Base-by-base conservation (phyloP, 1,140 invertebrate genomes). In the Saccostrea echinata region DNA sequence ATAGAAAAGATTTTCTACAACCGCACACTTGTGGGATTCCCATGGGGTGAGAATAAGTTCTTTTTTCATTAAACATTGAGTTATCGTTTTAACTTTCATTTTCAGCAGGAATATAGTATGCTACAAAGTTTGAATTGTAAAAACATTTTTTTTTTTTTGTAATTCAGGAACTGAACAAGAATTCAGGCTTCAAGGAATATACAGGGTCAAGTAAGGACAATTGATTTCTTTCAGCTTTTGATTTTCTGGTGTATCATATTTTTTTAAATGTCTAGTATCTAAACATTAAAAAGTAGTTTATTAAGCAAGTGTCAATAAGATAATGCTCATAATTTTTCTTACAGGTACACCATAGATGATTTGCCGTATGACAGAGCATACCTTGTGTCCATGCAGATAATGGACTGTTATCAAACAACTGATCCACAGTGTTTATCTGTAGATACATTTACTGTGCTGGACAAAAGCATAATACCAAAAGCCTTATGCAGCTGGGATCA, bases 1-100 rank as follows among this genome's bases (percentile, higher is more conserved):
- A 80, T 88, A 30, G 89, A 90, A 68, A 86, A 84, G 24, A 43
- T 83, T 4, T 87, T 82, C 53, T 81, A 87, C 55, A 87, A 87
- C 51, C 52, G 52, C 21, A 83, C 81, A 16, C 81, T 83, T n/a
- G 35, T 53, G 12, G 81, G 51, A 51, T 83, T 83, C 24, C 81
- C 81, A 83, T 83, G 81, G 81, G 81, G 81, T 83, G 51, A 52
- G 81, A n/a, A 0, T 80, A 30, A 12, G 24, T 1, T 13, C 33
- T 9, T 43, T 43, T 43, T 8, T 43, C n/a, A 43, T 43, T 43
- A 9, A 43, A 43, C 43, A 43, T 9, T 43, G 43, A 43, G 43
- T 43, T 43, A 43, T 6, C 43, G 9, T 43, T 43, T 43, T 43
- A n/a, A 43, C 43, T 43, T 9, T 21, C 9, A 33, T 12, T 80